Evolutionary conservation across 2,888 invertebrate species (phyloP).

Genomic region (Gryllus longicercus): DNA sequence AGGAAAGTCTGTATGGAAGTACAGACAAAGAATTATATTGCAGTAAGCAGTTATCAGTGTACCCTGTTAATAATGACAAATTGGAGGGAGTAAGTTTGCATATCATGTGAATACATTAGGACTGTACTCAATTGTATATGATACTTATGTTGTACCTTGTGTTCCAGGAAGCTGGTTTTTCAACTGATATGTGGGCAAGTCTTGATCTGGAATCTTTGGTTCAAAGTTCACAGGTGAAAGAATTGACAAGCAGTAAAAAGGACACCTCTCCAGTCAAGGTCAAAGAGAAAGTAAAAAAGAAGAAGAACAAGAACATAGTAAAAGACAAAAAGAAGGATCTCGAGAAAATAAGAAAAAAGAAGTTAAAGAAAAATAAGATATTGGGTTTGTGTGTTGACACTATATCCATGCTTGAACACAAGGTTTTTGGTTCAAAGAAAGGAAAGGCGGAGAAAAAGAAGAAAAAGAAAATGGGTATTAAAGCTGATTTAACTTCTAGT

Average conservation of each 20-base stretch:
- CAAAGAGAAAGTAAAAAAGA: slow-evolving; percentile 24
- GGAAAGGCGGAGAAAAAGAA: slow-evolving; percentile 3
- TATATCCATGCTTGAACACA: background rate
- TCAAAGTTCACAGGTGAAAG: slow-evolving; percentile 18
- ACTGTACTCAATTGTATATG: no score
- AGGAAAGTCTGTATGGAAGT: background rate
- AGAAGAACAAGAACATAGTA: slow-evolving; percentile 25
- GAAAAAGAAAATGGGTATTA: background rate
- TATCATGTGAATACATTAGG: no score
- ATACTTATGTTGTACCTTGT: background rate
- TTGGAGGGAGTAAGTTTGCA: background rate
- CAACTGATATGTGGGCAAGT: slow-evolving; percentile 31
- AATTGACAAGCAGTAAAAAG: background rate
- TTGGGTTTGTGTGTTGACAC: background rate
- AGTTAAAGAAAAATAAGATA: slow-evolving; percentile 20
- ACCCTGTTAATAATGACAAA: background rate
- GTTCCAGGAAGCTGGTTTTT: slow-evolving; percentile 30
- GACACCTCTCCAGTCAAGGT: background rate
- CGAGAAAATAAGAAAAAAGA: slow-evolving; percentile 29
- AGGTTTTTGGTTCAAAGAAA: slow-evolving; percentile 18
- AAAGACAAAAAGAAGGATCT: slow-evolving; percentile 11
- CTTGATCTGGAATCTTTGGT: background rate
- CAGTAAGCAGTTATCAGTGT: background rate
- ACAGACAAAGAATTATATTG: background rate
- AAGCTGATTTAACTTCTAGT: background rate